These are phyloP conservation scores for Chrysomela aeneicollis DNA, from an alignment of 2,888 invertebrate species.

Conservation along the genomic window DNA sequence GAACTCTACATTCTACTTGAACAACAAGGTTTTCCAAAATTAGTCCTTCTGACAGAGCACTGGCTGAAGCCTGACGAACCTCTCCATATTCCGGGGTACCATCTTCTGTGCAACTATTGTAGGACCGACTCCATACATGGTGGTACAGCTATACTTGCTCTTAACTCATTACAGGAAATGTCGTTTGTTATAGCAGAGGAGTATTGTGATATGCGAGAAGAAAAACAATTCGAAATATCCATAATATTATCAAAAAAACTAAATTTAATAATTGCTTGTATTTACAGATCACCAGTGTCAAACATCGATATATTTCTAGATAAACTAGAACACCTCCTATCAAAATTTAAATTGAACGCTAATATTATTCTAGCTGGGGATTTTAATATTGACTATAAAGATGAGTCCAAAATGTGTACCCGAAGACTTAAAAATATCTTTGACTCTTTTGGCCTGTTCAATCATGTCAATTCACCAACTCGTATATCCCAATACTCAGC, in stretches of 20 bases:
- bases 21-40: background rate
- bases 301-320: background rate
- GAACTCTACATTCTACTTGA: background rate
- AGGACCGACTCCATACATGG: background rate
- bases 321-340: constrained; percentile 1
- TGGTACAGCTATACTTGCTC: background rate
- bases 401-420: no score
- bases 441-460: no score
- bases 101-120: background rate
- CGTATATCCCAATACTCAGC: no score
- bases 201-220: background rate
- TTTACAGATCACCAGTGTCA: background rate
- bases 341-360: background rate
- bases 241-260: constrained; percentile 1
- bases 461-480: no score
- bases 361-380: constrained; percentile 1
- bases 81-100: background rate
- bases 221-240: constrained; percentile 1
- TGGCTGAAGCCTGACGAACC: background rate
- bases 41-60: background rate
- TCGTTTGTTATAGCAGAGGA: background rate
- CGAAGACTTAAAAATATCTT: no score
- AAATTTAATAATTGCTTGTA: background rate
- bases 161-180: background rate
- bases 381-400: no score